Evolutionary conservation across 64 coral and sea anemone species (phyloP), one percentile per base, ranked within the genome.

Genomic region (Pocillopora damicornis): DNA sequence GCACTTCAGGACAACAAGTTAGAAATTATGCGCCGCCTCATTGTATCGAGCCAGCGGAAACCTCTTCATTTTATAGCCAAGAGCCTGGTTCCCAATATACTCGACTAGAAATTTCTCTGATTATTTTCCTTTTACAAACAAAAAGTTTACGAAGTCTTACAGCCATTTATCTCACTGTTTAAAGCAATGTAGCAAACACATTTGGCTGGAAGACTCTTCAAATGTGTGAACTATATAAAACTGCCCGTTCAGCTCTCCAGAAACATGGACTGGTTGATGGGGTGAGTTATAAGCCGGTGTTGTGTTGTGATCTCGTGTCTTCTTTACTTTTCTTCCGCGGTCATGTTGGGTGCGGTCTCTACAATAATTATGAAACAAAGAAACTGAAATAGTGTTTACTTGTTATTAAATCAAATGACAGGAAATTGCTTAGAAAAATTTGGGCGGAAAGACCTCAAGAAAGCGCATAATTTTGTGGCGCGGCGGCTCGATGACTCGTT

Each of bases 221-320:
- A 73, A 85, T 85, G 81, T 85, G 67, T 85, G 72, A 85, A 18
- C 65, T 12, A 37, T 72, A 66, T 58, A 85, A 18, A 66, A 37
- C 37, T 58, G 64, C 81, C 65, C 37, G 22, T 75, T 63, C 77
- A 82, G 89, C 80, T 85, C 59, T 75, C 80, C 73, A 84, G 62
- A 63, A 87, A 77, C 51, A 92, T 92, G 90, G 90, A 92, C 60
- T 92, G 90, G 90, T 51, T 92, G 14, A 92, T 92, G 81, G 83
- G 90, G 90, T 92, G 17, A 79, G 87, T 76, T 18, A 23, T 66
- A 56, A 77, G 22, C 73, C 86, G n/a, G 83, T 73, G 75, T 45
- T 58, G 11, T 62, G 73, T 78, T 76, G 76, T 73, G 73, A 38
- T 88, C 58, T 35, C n/a, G 61, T 75, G 73, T 77, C 26, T 37